phyloP scores from a whole-genome alignment of 2,888 invertebrate genomes.

The Druceiella hillmani region DNA sequence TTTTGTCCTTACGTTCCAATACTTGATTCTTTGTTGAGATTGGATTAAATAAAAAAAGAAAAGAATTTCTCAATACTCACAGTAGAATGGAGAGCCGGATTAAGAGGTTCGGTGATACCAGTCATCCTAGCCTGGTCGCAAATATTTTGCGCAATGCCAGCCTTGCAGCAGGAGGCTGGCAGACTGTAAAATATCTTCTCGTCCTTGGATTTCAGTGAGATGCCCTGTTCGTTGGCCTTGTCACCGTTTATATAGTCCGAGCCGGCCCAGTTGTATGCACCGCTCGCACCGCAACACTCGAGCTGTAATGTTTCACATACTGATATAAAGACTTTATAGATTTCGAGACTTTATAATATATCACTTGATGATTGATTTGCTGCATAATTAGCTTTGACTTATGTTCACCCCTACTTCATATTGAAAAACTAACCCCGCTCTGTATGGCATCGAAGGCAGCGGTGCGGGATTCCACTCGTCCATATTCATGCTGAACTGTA shows the following conservation, averaged over 20 bases:
- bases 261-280: constrained; percentile 66
- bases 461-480: constrained; percentile 48
- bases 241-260: constrained; percentile 47
- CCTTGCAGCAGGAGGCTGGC: constrained; percentile 50
- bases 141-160: constrained; percentile 34
- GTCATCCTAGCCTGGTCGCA: constrained; percentile 48
- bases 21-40: too few relatives aligned
- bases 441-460: constrained; percentile 64
- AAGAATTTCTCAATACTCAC: constrained; percentile 35
- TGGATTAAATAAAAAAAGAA: too few relatives aligned
- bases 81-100: constrained; percentile 43
- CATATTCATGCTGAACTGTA: constrained; percentile 61
- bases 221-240: neutral
- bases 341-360: too few relatives aligned
- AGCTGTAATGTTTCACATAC: constrained; percentile 59
- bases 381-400: too few relatives aligned
- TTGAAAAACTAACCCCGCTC: constrained; percentile 48
- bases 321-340: constrained; percentile 30
- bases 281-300: constrained; percentile 72
- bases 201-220: constrained; percentile 24
- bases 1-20: too few relatives aligned
- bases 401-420: too few relatives aligned
- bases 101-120: constrained; percentile 39
- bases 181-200: constrained; percentile 7
- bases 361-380: too few relatives aligned